Conservation (phyloP, 2,888 invertebrate species). For the Diabrotica balteata region DNA sequence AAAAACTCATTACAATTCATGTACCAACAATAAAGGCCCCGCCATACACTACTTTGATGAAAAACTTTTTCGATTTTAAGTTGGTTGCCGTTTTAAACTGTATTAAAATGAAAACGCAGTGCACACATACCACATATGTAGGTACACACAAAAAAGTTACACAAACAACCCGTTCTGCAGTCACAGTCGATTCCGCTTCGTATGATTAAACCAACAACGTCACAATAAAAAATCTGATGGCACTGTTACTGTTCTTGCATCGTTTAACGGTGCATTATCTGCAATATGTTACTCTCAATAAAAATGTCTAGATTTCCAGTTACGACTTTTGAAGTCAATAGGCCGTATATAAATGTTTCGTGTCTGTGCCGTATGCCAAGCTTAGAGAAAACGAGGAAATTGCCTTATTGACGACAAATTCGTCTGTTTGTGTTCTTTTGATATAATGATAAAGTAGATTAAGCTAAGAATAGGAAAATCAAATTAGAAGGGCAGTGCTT, state of each 20-base stretch:
- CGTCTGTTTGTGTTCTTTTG: too few relatives aligned
- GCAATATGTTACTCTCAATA: constrained; percentile 21
- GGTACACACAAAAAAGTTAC: too few relatives aligned
- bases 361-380: constrained; percentile 18
- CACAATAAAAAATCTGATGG: constrained; percentile 10
- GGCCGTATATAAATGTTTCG: constrained; percentile 13
- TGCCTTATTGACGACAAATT: constrained; percentile 1
- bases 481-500: too few relatives aligned
- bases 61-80: background rate
- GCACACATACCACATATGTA: too few relatives aligned
- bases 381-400: constrained; percentile 20
- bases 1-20: too few relatives aligned
- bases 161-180: background rate
- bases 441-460: too few relatives aligned
- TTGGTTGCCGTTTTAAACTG: too few relatives aligned
- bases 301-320: constrained; percentile 22
- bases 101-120: too few relatives aligned
- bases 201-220: background rate
- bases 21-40: too few relatives aligned
- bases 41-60: background rate
- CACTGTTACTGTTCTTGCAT: constrained; percentile 11
- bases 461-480: too few relatives aligned
- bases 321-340: constrained; percentile 20
- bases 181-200: background rate
- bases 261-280: constrained; percentile 18